A percentile compares a stretch with the other conserved stretches of the same genome.
Evolutionary conservation across 2,113 vertebrate genomes (phyloP).

Genomic region (Ptilonorhynchus violaceus): DNA sequence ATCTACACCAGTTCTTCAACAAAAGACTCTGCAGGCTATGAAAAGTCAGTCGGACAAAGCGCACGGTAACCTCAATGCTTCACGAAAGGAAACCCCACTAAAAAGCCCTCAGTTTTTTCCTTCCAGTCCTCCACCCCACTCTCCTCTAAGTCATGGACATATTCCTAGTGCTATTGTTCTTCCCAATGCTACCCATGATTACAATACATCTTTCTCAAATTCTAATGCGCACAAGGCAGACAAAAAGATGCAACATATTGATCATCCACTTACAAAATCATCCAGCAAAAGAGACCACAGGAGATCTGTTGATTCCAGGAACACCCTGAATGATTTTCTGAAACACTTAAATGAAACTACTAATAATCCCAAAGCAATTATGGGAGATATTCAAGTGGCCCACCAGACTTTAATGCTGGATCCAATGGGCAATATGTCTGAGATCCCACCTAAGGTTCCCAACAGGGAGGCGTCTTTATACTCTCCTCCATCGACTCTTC

Average conservation of each 20-base stretch:
- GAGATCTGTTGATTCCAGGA: conserved; percentile 92
- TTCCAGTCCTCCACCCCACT: conserved; percentile 87
- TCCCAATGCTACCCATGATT: conserved; percentile 94
- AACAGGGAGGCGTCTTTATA: conserved; percentile 94
- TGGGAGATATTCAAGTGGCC: conserved; percentile 86
- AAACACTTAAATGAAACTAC: conserved; percentile 93
- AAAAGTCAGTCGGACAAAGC: conserved; percentile 90
- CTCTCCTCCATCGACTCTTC: conserved; percentile 93
- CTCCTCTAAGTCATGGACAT: conserved; percentile 84
- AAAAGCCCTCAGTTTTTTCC: conserved; percentile 90
- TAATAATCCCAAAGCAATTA: conserved; percentile 86
- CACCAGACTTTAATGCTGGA: conserved; percentile 91
- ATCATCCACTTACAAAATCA: conserved; percentile 79
- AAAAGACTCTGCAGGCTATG: conserved; percentile 89
- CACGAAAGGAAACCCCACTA: conserved; percentile 83
- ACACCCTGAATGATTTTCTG: conserved; percentile 94
- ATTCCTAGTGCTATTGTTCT: conserved; percentile 97
- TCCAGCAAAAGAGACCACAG: conserved; percentile 90
- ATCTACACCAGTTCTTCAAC: conserved; percentile 94
- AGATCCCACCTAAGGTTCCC: conserved; percentile 93
- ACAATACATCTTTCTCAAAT: conserved; percentile 81
- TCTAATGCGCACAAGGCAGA: conserved; percentile 87
- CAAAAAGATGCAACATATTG: conserved; percentile 82
- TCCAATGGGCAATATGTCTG: conserved; percentile 88
- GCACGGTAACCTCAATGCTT: conserved; percentile 78